Conservation (phyloP, 2,888 invertebrate species). For the Hemicrepidius hirtus region DNA sequence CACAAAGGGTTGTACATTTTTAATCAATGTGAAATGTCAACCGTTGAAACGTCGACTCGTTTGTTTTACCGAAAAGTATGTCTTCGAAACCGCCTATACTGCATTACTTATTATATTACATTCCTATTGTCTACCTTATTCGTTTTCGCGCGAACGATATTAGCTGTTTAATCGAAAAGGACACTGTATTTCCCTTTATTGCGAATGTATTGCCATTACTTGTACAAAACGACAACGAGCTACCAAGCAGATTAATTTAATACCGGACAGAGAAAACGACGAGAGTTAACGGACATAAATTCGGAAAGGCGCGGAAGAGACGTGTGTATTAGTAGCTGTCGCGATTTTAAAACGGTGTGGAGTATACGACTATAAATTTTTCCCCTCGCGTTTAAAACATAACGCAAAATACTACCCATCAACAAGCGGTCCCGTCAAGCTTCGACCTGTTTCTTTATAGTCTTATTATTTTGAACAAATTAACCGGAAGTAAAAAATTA, state of each 20-base stretch:
- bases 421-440: constrained; percentile 24
- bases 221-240: neutral
- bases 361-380: constrained; percentile 17
- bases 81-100: constrained; percentile 20
- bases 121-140: constrained; percentile 12
- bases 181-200: constrained; percentile 1
- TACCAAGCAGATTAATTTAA: neutral
- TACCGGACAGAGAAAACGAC: neutral
- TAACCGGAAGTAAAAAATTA: constrained; percentile 54
- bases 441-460: constrained; percentile 18
- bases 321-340: constrained; percentile 10
- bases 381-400: constrained; percentile 48
- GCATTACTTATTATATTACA: constrained; percentile 23
- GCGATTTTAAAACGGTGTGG: constrained; percentile 12
- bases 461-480: constrained; percentile 55
- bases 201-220: neutral
- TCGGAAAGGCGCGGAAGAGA: constrained; percentile 2
- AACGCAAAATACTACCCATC: constrained; percentile 58
- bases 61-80: constrained; percentile 35
- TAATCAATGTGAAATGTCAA: constrained; percentile 30
- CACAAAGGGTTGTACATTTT: constrained; percentile 32
- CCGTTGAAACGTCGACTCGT: constrained; percentile 15
- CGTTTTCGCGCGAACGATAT: neutral
- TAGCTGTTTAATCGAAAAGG: neutral
- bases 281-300: neutral